A percentile compares a stretch with the other conserved stretches of the same genome.
Evolutionary conservation across 2,797 vertebrate species (phyloP).

Genomic region (Hydrophis major): DNA sequence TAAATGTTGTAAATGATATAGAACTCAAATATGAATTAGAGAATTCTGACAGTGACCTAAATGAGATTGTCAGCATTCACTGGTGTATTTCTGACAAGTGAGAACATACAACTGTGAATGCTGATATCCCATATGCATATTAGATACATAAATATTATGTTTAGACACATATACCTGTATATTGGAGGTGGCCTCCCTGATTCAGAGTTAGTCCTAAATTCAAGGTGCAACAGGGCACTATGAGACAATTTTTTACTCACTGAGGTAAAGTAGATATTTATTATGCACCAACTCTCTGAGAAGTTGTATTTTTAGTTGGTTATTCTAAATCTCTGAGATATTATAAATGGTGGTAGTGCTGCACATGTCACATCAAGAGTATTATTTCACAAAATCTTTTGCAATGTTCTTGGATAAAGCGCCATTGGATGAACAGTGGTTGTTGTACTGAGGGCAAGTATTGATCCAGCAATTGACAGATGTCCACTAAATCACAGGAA

Average conservation of each 20-base stretch:
- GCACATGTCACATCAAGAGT: neutral
- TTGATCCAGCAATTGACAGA: neutral
- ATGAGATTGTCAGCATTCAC: conserved; percentile 10
- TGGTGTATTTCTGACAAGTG: neutral
- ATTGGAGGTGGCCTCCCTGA: neutral
- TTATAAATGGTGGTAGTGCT: neutral
- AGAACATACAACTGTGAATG: neutral
- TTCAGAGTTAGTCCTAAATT: neutral
- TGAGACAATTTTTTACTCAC: neutral
- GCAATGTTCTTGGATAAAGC: neutral
- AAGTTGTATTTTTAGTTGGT: neutral
- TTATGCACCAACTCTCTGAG: conserved; percentile 8
- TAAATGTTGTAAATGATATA: neutral
- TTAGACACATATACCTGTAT: neutral
- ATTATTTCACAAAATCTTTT: neutral
- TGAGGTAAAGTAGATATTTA: fast-evolving
- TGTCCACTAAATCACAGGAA: neutral
- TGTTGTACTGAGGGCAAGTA: neutral
- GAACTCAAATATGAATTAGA: neutral
- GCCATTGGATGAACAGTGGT: neutral
- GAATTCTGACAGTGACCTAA: neutral
- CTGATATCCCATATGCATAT: neutral
- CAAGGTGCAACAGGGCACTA: neutral
- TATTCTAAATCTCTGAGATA: neutral
- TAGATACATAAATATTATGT: neutral